A percentile compares a stretch with the other conserved stretches of the same genome.
Evolutionary conservation across 2,113 vertebrate species (phyloP).

Genomic region (Candoia aspera): DNA sequence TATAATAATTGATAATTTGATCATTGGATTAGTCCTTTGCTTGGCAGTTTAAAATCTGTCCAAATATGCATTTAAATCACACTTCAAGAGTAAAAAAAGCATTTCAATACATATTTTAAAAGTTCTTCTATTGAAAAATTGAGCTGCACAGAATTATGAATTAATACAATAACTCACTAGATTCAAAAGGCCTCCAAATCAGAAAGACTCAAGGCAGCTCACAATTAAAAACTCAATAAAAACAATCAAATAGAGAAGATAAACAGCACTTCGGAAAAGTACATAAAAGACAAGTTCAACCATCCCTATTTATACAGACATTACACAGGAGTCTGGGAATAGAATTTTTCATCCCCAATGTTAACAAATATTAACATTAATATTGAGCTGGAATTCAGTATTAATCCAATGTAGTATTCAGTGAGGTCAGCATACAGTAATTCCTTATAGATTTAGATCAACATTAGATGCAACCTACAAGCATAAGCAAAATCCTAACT

Average conservation of each 20-base stretch:
- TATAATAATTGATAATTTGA: neutral
- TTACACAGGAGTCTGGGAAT: neutral
- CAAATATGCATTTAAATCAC: neutral
- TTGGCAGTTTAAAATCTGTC: neutral
- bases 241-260: too few species aligned
- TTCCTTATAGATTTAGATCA: rapidly evolving
- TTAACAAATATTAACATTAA: neutral
- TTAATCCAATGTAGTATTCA: slow-evolving; percentile 7
- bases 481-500: neutral
- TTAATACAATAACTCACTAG: neutral
- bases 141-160: neutral
- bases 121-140: neutral
- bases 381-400: neutral
- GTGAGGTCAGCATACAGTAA: slow-evolving; percentile 1
- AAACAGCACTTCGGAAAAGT: too few species aligned
- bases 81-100: neutral
- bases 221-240: too few species aligned
- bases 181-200: too few species aligned
- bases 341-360: neutral
- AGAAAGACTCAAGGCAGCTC: too few species aligned
- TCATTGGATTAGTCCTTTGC: neutral
- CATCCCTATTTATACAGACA: neutral
- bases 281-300: too few species aligned
- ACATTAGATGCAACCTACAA: neutral
- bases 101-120: neutral